These are phyloP conservation scores for Cecropterus lyciades DNA, from an alignment of 1,140 invertebrate species.

Conservation along the genomic window DNA sequence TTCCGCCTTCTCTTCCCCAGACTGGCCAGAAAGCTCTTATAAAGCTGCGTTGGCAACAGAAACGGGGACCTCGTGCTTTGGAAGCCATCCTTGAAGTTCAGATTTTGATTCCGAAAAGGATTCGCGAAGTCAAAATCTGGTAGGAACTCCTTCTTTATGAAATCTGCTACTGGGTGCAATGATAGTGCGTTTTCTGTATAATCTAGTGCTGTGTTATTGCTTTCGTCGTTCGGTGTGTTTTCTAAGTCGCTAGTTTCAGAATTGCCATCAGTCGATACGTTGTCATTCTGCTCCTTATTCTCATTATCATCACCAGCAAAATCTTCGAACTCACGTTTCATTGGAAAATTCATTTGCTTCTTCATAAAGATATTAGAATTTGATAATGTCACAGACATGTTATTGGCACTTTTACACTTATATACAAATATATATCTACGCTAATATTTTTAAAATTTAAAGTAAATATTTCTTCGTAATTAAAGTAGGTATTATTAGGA, in stretches of 20 bases:
- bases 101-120: conserved; percentile 72
- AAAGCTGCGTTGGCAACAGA: conserved; percentile 89
- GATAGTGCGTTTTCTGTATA: conserved; percentile 70
- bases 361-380: conserved; percentile 71
- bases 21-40: conserved; percentile 90
- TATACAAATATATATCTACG: conserved; percentile 67
- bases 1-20: conserved; percentile 78
- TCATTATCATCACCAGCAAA: conserved; percentile 62
- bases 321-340: conserved; percentile 76
- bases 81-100: conserved; percentile 73
- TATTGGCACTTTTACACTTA: conserved; percentile 68
- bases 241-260: conserved; percentile 77
- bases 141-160: conserved; percentile 82
- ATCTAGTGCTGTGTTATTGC: conserved; percentile 61
- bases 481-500: conserved; percentile 84
- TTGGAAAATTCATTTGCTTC: conserved; percentile 70
- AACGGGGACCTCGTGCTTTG: conserved; percentile 82
- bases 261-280: conserved; percentile 64
- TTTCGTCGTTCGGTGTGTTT: conserved; percentile 71
- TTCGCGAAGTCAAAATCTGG: conserved; percentile 79
- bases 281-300: conserved; percentile 62
- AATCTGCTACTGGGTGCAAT: conserved; percentile 75
- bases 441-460: conserved; percentile 72
- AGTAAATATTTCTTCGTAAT: conserved; percentile 78
- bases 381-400: conserved; percentile 76